Evolutionary conservation across 2,888 invertebrate genomes (phyloP).

Genomic region (Lycaena phlaeas): DNA sequence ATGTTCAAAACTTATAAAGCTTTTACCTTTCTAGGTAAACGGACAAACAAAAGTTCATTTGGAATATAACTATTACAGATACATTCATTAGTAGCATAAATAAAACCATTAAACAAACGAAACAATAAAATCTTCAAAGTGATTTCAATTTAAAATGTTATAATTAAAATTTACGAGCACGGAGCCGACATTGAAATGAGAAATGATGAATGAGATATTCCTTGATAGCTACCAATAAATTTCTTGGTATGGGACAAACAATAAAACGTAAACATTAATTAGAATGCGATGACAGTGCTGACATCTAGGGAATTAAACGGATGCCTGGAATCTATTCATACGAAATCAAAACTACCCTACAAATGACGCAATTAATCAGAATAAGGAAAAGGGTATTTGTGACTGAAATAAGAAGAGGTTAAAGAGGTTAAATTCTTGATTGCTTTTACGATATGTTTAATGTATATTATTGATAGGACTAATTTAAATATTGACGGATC

Average conservation of each 20-base stretch:
- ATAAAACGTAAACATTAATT: constrained; percentile 26
- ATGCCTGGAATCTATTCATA: constrained; percentile 28
- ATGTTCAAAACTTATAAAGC: too few species aligned
- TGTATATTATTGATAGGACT: too few species aligned
- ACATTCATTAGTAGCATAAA: not conserved
- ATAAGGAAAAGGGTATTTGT: not conserved
- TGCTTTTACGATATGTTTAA: constrained; percentile 1
- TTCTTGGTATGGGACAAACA: constrained; percentile 20
- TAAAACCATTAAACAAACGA: not conserved
- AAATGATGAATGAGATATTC: constrained; percentile 22
- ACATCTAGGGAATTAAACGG: constrained; percentile 22
- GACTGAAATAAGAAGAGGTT: not conserved
- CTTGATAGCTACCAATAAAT: constrained; percentile 24
- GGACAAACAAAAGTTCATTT: too few species aligned
- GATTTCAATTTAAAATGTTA: constrained; percentile 16
- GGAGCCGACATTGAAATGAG: constrained; percentile 14
- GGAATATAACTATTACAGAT: too few species aligned
- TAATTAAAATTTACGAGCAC: constrained; percentile 15
- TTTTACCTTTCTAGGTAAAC: too few species aligned
- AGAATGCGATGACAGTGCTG: constrained; percentile 23
- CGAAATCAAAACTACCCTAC: constrained; percentile 29
- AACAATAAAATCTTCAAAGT: not conserved
- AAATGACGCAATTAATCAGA: constrained; percentile 37
- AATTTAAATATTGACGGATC: too few species aligned
- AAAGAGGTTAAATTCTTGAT: not conserved